Percentiles rank a stretch among this genome's conserved stretches.
Evolutionary conservation across 2,797 vertebrate genomes (phyloP).

Genomic region (Arremon aurantiirostris): DNA sequence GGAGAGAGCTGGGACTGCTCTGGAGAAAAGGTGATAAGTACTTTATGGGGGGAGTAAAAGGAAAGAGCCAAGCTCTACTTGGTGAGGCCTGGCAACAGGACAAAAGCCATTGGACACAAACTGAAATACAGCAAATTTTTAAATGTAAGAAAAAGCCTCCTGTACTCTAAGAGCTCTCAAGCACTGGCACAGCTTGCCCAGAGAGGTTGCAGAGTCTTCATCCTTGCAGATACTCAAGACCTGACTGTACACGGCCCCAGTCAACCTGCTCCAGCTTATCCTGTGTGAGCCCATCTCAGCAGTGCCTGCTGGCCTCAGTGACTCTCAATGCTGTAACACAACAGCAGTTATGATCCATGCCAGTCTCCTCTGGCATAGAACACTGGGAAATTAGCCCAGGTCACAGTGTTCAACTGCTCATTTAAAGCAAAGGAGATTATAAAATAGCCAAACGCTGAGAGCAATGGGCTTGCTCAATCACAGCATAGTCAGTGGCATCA

Average conservation of each 20-base stretch:
- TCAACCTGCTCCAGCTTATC: not conserved
- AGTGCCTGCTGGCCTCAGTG: not conserved
- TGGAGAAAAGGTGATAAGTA: not conserved
- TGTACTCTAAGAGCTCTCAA: not conserved
- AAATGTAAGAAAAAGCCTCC: not conserved
- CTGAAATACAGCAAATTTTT: not conserved
- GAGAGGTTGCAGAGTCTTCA: not conserved
- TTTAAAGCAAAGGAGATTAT: not conserved
- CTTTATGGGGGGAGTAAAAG: not conserved
- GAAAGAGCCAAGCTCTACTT: not conserved
- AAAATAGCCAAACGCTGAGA: not conserved
- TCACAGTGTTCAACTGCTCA: not conserved
- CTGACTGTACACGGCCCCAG: fast-evolving
- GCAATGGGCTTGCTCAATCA: not conserved
- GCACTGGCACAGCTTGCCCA: not conserved
- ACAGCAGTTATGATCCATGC: not conserved
- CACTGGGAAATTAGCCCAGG: not conserved
- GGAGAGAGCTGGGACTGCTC: not conserved
- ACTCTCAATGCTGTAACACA: not conserved
- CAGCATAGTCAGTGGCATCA: not conserved
- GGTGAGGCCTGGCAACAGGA: not conserved
- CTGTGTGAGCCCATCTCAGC: fast-evolving
- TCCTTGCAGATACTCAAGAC: not conserved
- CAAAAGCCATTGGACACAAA: not conserved
- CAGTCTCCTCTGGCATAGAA: not conserved